Percentiles rank a stretch among this genome's conserved stretches.
Evolutionary conservation across 2,888 invertebrate genomes (phyloP).

Genomic region (Meghimatium bilineatum): DNA sequence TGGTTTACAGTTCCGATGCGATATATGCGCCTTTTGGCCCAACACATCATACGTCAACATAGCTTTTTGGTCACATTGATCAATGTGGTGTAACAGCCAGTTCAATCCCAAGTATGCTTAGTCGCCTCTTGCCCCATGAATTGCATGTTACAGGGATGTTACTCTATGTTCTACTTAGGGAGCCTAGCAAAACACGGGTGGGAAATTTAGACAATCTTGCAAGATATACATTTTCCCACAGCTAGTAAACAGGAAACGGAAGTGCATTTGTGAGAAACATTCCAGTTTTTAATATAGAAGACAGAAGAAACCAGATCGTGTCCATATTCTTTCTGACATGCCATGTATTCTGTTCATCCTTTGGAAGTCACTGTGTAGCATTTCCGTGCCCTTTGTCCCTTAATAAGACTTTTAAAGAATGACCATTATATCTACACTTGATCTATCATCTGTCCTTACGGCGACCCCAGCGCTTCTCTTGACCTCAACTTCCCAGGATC

Average conservation of each 20-base stretch:
- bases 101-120: too few relatives aligned
- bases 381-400: constrained; percentile 7
- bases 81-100: too few relatives aligned
- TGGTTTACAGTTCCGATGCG: too few relatives aligned
- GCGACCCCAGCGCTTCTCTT: constrained; percentile 36
- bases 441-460: constrained; percentile 42
- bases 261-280: constrained; percentile 31
- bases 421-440: constrained; percentile 45
- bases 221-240: constrained; percentile 21
- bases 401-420: constrained; percentile 32
- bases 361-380: not conserved
- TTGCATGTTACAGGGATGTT: too few relatives aligned
- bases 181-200: too few relatives aligned
- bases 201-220: too few relatives aligned
- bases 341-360: not conserved
- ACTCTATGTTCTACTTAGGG: too few relatives aligned
- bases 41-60: too few relatives aligned
- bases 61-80: too few relatives aligned
- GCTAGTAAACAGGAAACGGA: constrained; percentile 30
- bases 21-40: too few relatives aligned
- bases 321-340: not conserved
- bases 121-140: too few relatives aligned
- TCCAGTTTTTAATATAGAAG: not conserved
- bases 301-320: not conserved
- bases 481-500: constrained; percentile 49